Percentiles rank a stretch among this genome's conserved stretches.
Evolutionary conservation across 2,797 vertebrate genomes (phyloP).

Genomic region (Sebastes kiyomatsui): DNA sequence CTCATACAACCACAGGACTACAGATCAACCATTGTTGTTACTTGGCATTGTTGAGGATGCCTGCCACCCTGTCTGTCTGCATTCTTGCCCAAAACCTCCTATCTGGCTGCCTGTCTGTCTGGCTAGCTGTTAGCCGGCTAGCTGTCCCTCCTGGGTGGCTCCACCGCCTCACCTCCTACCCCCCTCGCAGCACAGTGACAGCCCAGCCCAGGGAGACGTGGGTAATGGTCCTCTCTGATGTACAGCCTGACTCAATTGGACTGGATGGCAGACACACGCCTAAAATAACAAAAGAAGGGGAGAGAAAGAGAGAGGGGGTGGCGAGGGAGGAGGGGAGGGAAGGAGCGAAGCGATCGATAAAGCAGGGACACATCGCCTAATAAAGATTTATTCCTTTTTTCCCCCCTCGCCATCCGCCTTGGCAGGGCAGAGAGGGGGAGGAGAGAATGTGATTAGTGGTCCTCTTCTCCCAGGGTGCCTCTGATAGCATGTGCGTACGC

Average conservation of each 20-base stretch:
- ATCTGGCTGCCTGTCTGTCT: conserved; percentile 30
- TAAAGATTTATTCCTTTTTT: conserved; percentile 82
- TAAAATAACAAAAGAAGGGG: conserved; percentile 83
- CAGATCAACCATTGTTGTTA: conserved; percentile 18
- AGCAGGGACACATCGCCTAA: conserved; percentile 83
- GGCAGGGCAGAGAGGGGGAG: conserved; percentile 68
- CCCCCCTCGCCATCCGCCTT: conserved; percentile 62
- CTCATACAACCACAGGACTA: conserved; percentile 4
- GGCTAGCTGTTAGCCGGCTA: conserved; percentile 55
- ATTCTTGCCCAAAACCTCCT: conserved; percentile 39
- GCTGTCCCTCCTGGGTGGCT: conserved; percentile 74
- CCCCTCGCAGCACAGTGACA: conserved; percentile 69
- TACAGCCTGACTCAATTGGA: conserved; percentile 81
- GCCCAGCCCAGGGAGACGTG: conserved; percentile 73
- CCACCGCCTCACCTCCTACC: conserved; percentile 65
- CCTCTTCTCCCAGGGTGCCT: conserved; percentile 76
- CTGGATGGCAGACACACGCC: conserved; percentile 80
- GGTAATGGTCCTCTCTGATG: conserved; percentile 82
- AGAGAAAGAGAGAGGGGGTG: conserved; percentile 56
- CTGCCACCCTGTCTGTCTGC: conserved; percentile 44
- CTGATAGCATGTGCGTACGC: conserved; percentile 61
- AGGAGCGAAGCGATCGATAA: conserved; percentile 80
- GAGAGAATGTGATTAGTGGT: conserved; percentile 80
- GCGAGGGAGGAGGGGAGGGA: conserved; percentile 54
- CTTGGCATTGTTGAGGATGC: conserved; percentile 24